Base-by-base conservation (phyloP, 2,888 invertebrate genomes). In the Hirtodrosophila confusa region DNA sequence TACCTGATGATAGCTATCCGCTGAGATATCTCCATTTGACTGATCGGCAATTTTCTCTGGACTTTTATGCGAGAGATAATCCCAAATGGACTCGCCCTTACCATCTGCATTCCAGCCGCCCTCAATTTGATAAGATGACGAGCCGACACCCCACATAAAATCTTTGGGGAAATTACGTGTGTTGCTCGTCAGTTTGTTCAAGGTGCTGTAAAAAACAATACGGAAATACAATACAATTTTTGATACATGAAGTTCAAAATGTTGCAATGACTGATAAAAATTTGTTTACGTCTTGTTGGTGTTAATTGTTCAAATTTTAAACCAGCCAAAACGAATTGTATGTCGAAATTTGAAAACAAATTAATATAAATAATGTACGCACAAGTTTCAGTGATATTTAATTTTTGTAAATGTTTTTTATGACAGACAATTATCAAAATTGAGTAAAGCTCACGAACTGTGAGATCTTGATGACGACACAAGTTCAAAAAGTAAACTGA, bases 51-150 rank as follows among this genome's bases (percentile, higher is more conserved):
- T 93, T 90, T 93, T 92, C 60, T 94, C 94, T 0, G 94, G 93
- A 24, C 91, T 90, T 0, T 92, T 92, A 89, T 94, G 94, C 1
- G 93, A 92, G 75, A 93, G 88, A 55, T 89, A 91, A 88, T 95
- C 95, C 95, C 94, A 95, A 65, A 94, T 94, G 60, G 92, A 93
- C 90, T 92, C 92, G 0, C 93, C 90, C 88, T 93, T 94, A 17
- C 93, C 93, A 51, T 91, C 90, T 10, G 79, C 89, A 78, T 92
- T 86, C 91, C 91, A 91, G 10, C 89, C 91, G 10, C 91, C 91
- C 67, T 91, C 91, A 29, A 91, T 90, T 75, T 91, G 91, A 72
- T 91, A 91, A 0, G 91, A 88, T 2, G 91, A 91, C 2, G 91
- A 90, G 0, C 90, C 91, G 31, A 91, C 90, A 50, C 92, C 92